These are phyloP conservation scores for Esperia sulphurella DNA, from an alignment of 2,888 invertebrate genomes.

Conservation along the genomic window DNA sequence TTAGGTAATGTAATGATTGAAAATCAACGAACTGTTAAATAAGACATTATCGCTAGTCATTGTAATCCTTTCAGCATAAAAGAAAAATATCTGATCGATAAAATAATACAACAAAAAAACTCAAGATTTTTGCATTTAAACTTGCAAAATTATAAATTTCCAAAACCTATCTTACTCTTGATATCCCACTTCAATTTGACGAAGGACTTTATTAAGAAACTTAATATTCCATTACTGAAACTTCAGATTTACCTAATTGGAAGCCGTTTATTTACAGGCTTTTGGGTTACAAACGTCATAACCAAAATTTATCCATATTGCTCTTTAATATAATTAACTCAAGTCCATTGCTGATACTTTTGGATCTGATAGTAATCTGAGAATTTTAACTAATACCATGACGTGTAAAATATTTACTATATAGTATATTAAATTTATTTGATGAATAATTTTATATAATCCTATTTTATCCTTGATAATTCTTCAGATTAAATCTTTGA, in stretches of 20 bases:
- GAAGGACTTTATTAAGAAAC: too few relatives aligned
- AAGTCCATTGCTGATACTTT: background rate
- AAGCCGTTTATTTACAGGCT: too few relatives aligned
- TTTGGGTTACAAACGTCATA: too few relatives aligned
- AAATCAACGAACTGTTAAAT: conserved; percentile 67
- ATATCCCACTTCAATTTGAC: too few relatives aligned
- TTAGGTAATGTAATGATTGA: conserved; percentile 42
- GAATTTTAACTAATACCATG: too few relatives aligned
- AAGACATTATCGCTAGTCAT: conserved; percentile 68
- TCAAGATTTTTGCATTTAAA: conserved; percentile 8
- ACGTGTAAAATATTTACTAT: too few relatives aligned
- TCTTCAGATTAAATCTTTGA: conserved; percentile 22
- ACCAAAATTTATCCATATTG: too few relatives aligned
- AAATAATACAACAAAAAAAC: conserved; percentile 16
- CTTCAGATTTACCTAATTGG: too few relatives aligned
- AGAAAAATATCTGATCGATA: conserved; percentile 26
- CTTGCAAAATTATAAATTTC: conserved; percentile 3
- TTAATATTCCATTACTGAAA: too few relatives aligned
- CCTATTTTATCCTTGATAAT: conserved; percentile 12
- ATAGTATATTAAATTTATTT: conserved; percentile 6
- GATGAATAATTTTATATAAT: conserved; percentile 14
- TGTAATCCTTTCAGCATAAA: conserved; percentile 44
- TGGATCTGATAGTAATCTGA: background rate
- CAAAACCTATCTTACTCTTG: background rate
- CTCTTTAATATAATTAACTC: too few relatives aligned